Percentiles rank a stretch among this genome's conserved stretches.
phyloP scores from a whole-genome alignment of 2,113 vertebrate species.

The Ammodytes dubius region DNA sequence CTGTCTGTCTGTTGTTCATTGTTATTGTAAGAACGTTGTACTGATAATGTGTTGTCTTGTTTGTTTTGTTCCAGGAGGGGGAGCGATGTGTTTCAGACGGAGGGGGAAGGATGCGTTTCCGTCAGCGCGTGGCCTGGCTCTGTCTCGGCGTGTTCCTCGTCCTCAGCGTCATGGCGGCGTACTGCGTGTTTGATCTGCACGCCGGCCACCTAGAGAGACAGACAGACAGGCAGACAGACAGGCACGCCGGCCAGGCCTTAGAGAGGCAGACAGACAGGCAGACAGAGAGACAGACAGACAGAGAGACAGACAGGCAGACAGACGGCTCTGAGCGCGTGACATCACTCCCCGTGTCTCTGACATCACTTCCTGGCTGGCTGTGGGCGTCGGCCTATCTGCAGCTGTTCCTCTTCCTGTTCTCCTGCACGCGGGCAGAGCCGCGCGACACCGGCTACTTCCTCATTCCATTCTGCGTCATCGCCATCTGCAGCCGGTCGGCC shows the following conservation, averaged over 20 bases:
- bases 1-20: too few species aligned
- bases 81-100: constrained; percentile 69
- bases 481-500: constrained; percentile 93
- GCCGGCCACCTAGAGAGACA: constrained; percentile 90
- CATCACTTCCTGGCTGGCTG: constrained; percentile 93
- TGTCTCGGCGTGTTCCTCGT: constrained; percentile 86
- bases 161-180: constrained; percentile 89
- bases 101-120: constrained; percentile 99
- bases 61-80: too few species aligned
- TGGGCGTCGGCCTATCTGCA: constrained; percentile 94
- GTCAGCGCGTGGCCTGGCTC: constrained; percentile 95
- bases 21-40: too few species aligned
- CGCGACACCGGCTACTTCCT: constrained; percentile 96
- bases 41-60: too few species aligned
- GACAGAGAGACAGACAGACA: too few species aligned
- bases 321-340: too few species aligned
- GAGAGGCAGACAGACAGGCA: constrained; percentile 73
- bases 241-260: constrained; percentile 67
- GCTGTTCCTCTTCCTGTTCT: constrained; percentile 97
- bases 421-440: constrained; percentile 96
- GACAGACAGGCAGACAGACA: constrained; percentile 78
- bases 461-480: constrained; percentile 93
- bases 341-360: constrained; percentile 62
- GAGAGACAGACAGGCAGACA: too few species aligned
- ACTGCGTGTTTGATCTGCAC: constrained; percentile 96